Percentiles rank a stretch among this genome's conserved stretches.
Evolutionary conservation across 2,888 invertebrate genomes (phyloP).

Genomic region (Bursaphelenchus okinawaensis): DNA sequence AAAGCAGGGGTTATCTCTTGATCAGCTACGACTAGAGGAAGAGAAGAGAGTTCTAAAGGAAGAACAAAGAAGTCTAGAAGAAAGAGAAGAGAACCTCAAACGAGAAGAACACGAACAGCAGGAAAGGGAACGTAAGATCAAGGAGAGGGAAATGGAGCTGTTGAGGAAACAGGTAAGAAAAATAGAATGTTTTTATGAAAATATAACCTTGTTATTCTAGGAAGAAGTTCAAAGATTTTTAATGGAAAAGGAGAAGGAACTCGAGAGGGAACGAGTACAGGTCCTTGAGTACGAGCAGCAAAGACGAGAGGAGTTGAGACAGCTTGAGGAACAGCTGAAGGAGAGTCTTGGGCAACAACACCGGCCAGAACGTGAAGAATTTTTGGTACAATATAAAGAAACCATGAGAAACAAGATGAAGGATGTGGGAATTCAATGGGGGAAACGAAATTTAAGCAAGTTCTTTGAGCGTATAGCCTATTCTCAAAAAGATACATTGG

Average conservation of each 20-base stretch:
- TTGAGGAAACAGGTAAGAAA: conserved; percentile 19
- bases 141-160: conserved; percentile 31
- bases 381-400: no score
- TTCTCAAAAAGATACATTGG: no score
- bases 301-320: conserved; percentile 21
- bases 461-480: no score
- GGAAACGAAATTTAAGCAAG: no score
- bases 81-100: conserved; percentile 29
- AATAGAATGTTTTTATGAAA: conserved; percentile 1
- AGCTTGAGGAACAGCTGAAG: conserved; percentile 18
- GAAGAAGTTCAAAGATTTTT: conserved; percentile 30
- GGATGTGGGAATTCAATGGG: not conserved
- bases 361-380: no score
- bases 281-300: conserved; percentile 28
- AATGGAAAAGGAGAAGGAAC: conserved; percentile 33
- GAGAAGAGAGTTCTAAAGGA: conserved; percentile 23
- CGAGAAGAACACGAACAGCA: conserved; percentile 31
- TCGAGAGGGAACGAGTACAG: conserved; percentile 23
- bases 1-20: not conserved
- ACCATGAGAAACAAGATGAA: not conserved
- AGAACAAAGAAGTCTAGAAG: conserved; percentile 34
- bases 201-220: conserved; percentile 10
- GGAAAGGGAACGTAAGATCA: conserved; percentile 29
- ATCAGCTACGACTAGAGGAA: not conserved
- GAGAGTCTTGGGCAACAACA: no score